Base-by-base conservation (phyloP, 2,797 vertebrate genomes). In the Anabacerthia variegaticeps region DNA sequence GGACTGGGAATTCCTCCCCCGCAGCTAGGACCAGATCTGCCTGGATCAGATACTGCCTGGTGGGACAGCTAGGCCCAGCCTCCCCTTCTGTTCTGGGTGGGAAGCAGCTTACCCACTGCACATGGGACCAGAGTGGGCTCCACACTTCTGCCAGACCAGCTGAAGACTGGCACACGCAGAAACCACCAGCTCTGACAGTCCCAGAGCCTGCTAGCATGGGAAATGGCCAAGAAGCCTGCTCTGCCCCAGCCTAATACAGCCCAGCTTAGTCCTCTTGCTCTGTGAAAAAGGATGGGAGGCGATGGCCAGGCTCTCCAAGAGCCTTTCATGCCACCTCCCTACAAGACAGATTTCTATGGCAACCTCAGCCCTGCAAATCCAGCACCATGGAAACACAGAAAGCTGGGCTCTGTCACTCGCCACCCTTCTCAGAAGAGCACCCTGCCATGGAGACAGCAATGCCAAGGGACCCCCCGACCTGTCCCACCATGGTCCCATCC, bases 271-370 rank as follows among this genome's bases (percentile, higher is more conserved):
- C 46, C 24, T 81, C n/a, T 58, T 75, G 54, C 59, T 85, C 71
- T 30, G 39, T 28, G 44, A 79, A 49, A 82, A 84, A 85, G 10
- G 32, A 44, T 56, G 22, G 28, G 34, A 92, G 65, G 21, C 16
- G 37, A 85, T 22, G 54, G 66, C 41, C 82, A 61, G 32, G 5
- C 14, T 52, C 37, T 28, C 43, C 67, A 28, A 10, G 46, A 59
- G 59, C 32, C 62, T 84, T 91, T 54, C 55, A 73, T 16, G 41
- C 74, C 78, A 65, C 55, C 46, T 85, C 66, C 59, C 36, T 58
- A 12, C 18, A 75, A 75, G 54, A 46, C 21, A 61, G 59, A 95
- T 93, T 91, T 93, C 95, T 88, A 93, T 88, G 82, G 91, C 87
- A 95, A 93, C 87, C 75, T 77, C 72, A 91, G 72, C 72, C 85